Evolutionary conservation across 2,888 invertebrate species (phyloP).

Genomic region (Ectemnius lituratus): DNA sequence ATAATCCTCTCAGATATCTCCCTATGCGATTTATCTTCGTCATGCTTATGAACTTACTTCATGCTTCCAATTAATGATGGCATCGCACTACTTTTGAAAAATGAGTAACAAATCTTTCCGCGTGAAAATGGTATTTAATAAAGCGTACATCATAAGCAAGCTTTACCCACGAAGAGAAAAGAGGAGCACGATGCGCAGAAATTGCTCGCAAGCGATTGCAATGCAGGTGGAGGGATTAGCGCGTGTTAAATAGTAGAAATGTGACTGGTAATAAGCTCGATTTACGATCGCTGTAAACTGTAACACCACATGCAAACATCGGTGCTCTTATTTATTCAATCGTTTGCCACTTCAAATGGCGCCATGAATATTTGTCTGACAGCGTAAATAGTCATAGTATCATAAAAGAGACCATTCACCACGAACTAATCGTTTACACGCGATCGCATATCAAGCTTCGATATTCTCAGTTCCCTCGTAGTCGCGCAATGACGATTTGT

Average conservation of each 20-base stretch:
- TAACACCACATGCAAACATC: slow-evolving; percentile 17
- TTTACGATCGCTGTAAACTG: slow-evolving; percentile 45
- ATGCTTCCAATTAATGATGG: too few species aligned
- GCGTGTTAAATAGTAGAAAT: slow-evolving; percentile 38
- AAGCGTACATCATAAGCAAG: slow-evolving; percentile 1
- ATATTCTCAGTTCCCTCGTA: neutral
- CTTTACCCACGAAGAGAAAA: slow-evolving; percentile 34
- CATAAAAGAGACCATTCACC: slow-evolving; percentile 1
- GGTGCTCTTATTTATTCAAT: slow-evolving; percentile 1
- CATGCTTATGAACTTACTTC: too few species aligned
- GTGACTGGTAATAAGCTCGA: slow-evolving; percentile 39
- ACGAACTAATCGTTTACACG: neutral
- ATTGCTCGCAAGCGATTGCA: slow-evolving; percentile 34
- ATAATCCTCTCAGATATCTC: too few species aligned
- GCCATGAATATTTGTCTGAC: too few species aligned
- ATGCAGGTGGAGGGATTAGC: slow-evolving; percentile 44
- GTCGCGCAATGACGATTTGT: neutral
- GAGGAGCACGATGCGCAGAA: slow-evolving; percentile 22
- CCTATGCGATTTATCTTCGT: too few species aligned
- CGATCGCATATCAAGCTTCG: neutral
- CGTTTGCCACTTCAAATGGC: neutral
- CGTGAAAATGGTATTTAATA: too few species aligned
- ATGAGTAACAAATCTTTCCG: too few species aligned
- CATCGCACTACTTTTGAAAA: too few species aligned
- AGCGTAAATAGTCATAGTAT: too few species aligned